Base-by-base conservation (phyloP, 2,888 invertebrate genomes). In the Andrena camellia region DNA sequence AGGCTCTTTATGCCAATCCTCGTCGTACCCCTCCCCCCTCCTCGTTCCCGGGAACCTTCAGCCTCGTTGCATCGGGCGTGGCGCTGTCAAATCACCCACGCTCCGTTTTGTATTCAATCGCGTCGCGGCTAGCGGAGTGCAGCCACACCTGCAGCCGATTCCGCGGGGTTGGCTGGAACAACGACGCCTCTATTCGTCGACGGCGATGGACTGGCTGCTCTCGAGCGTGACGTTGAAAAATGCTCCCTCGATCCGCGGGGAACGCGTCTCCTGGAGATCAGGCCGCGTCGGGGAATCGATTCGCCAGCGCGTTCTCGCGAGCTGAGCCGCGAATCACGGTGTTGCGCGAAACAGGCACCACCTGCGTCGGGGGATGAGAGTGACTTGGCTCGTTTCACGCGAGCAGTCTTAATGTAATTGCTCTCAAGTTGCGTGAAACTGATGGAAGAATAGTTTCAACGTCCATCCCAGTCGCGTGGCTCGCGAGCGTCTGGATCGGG, bases 21-120 rank as follows among this genome's bases (percentile, higher is more conserved):
- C 69, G 71, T 72, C 80, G 63, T 63, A 62, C n/a, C 67, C 20
- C 48, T 23, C 57, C 13, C 63, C 20, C 31, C 57, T 10, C 63
- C 20, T 26, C 29, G 35, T 23, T 57, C 10, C 59, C 20, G 8
- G 13, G 31, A 60, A 23, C 50, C 50, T 48, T 26, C 54, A 10
- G 42, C 26, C 48, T 20, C 42, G 8, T 54, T 48, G 59, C 42
- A n/a, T 71, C 17, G 7, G 23, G 50, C 29, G 60, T 42, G 42
- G 59, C 52, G 57, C 63, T 70, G 84, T 81, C 81, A 71, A 85
- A 86, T 86, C 86, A 81, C 29, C 70, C 81, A 26, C 77, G 77
- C 64, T 54, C 73, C 83, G 83, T 83, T 87, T 88, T 84, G 83
- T 82, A 88, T 88, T 84, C 82, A 84, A 85, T 88, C 80, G 88